phyloP scores from a whole-genome alignment of 1,140 invertebrate species.

The Acromyrmex echinatior region DNA sequence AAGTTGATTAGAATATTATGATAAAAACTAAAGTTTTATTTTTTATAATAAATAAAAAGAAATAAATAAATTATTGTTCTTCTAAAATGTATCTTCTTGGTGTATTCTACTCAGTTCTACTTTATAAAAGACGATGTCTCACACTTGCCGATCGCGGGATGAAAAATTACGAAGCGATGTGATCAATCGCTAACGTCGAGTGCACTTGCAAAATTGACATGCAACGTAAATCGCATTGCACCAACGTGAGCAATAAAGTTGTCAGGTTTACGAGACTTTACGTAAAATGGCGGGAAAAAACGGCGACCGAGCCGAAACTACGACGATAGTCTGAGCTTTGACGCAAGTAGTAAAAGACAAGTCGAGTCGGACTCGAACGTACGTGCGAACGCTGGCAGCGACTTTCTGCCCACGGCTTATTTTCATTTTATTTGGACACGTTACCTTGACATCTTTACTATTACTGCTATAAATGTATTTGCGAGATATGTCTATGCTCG shows the following conservation, averaged over 20 bases:
- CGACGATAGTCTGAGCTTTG: background rate
- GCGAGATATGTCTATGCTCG: constrained; percentile 1
- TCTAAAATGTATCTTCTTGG: background rate
- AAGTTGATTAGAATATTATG: background rate
- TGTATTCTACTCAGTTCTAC: background rate
- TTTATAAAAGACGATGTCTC: constrained; percentile 21
- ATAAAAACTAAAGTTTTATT: background rate
- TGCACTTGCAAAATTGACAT: constrained; percentile 42
- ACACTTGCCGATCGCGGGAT: background rate
- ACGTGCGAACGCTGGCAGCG: background rate
- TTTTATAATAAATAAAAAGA: background rate
- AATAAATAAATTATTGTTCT: constrained; percentile 3
- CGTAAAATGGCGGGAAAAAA: constrained; percentile 27
- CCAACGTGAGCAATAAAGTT: constrained; percentile 43
- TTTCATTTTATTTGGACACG: constrained; percentile 43
- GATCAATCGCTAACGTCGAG: constrained; percentile 42
- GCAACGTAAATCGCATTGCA: constrained; percentile 26
- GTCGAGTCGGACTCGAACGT: constrained; percentile 16
- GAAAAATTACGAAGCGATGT: constrained; percentile 38
- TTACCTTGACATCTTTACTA: constrained; percentile 45
- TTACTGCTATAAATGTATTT: constrained; percentile 12
- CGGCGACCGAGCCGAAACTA: background rate
- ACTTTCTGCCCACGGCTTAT: background rate
- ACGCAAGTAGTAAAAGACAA: constrained; percentile 41
- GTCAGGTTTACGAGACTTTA: constrained; percentile 5